Base-by-base conservation (phyloP, 2,113 vertebrate species). In the Butorides virescens region DNA sequence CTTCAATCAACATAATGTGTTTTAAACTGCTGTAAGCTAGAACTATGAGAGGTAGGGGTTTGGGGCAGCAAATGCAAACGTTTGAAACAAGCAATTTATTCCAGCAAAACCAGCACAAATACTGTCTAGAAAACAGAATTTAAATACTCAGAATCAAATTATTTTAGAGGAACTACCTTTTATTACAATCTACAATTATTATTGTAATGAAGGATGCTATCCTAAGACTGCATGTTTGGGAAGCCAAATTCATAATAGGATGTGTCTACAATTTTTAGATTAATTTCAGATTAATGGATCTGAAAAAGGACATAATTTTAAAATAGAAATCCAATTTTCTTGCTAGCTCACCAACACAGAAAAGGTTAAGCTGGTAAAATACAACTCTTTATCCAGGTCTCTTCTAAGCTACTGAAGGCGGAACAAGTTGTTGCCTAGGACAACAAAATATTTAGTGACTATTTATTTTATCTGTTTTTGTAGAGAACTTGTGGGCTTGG, bases 361-460 rank as follows among this genome's bases (percentile, higher is more conserved):
- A 93, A 96, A 89, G 5, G 47, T 96, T 97, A 92, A 91, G 36
- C 49, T 85, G 53, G 30, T 46, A 89, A 92, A 93, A 93, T 76
- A 32, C 7, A 91, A 66, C 37, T 85, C 75, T 92, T 80, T 94
- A 76, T 88, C 65, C 58, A 56, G 23, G 36, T 32, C 63, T 95
- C 36, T 86, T 93, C 66, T 85, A 67, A 95, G 82, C 34, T 82
- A 73, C 32, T 72, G 52, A 90, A 96, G 52, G 87, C n/a, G 88
- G 81, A 94, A 93, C 63, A 93, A 97, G 87, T 84, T 95, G 96
- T 97, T 97, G 95, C 96, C 96, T 85, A 94, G 88, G 89, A 94
- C 78, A 97, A 97, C 86, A 97, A 92, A 96, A 92, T 95, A 88
- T 95, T 95, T 95, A 88, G 90, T 23, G 70, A 93, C 36, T 73